phyloP scores from a whole-genome alignment of 1,140 invertebrate species.

The Drusus annulatus region DNA sequence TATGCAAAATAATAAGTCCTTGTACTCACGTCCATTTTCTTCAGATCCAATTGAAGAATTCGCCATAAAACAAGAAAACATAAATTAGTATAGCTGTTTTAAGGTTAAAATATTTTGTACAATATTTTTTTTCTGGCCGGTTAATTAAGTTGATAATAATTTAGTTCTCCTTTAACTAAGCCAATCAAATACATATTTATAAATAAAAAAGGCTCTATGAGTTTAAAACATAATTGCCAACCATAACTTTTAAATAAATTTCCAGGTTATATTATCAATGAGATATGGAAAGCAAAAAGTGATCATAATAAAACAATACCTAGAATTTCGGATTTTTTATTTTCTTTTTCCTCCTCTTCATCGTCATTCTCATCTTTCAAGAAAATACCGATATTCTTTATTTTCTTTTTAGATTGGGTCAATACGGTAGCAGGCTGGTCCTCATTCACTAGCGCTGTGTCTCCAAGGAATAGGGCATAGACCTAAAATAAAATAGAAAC shows the following conservation, averaged over 20 bases:
- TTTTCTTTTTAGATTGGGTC: constrained; percentile 94
- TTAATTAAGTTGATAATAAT: too few species aligned
- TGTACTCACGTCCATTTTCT: constrained; percentile 56
- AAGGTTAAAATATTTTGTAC: too few species aligned
- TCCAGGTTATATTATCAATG: too few species aligned
- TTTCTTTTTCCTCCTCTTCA: constrained; percentile 81
- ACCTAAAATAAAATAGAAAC: constrained; percentile 65
- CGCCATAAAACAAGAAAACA: constrained; percentile 50
- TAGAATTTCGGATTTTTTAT: constrained; percentile 72
- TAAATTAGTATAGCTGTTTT: constrained; percentile 32
- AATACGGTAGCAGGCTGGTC: constrained; percentile 90
- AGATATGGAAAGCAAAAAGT: not conserved
- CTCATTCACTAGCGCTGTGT: constrained; percentile 96
- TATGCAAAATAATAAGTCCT: constrained; percentile 11
- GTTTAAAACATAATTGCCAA: too few species aligned
- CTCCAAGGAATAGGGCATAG: constrained; percentile 96
- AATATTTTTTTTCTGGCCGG: too few species aligned
- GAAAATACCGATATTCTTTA: constrained; percentile 97
- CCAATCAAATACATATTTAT: too few species aligned
- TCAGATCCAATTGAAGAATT: constrained; percentile 36
- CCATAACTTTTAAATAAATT: too few species aligned
- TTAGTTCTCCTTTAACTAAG: too few species aligned
- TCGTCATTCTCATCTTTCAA: constrained; percentile 95
- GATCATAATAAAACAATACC: constrained; percentile 60
- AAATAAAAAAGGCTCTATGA: too few species aligned